Evolutionary conservation across 1,140 invertebrate genomes (phyloP), one percentile per base, ranked within the genome.

Genomic region (Drosophila nigromelanica): DNA sequence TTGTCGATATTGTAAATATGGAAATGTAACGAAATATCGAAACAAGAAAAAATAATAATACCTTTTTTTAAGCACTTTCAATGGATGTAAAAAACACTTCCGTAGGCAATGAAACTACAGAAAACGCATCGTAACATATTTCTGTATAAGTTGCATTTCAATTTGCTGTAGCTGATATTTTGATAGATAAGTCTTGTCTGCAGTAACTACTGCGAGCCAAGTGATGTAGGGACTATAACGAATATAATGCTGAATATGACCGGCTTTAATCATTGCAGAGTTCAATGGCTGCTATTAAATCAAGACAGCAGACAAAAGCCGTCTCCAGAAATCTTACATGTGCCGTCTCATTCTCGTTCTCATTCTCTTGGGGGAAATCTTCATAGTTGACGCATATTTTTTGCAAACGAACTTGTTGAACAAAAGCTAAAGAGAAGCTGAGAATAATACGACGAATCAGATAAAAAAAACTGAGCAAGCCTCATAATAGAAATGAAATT

Each of bases 131-230:
- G 24, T 4, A 27, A 27, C 4, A 27, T 27, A 27, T 27, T 24
- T 24, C 27, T 27, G 4, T 0, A 27, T 27, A 27, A 27, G 5
- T 45, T 69, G 75, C 74, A 37, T 51, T 39, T 21, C 37, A 78
- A 72, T 76, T 51, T 62, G 68, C 54, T 48, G 69, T 54, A 70
- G 39, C 43, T 42, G 43, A 47, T 55, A 14, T 68, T 66, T 48
- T 35, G 61, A 74, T 69, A 67, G 73, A 5, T 6, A 6, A 27
- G 27, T 27, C 2, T 27, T 27, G 5, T 1, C 5, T 27, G 27
- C 27, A 27, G 27, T 27, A 5, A 2, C 47, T 47, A 42, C 33
- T 69, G 5, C 37, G 7, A 43, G 35, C 14, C n/a, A 45, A 39
- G 11, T 69, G 24, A 30, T 45, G 45, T 47, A 54, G 66, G 48